Conservation (phyloP, 2,113 vertebrate species). For the Mirounga angustirostris region DNA sequence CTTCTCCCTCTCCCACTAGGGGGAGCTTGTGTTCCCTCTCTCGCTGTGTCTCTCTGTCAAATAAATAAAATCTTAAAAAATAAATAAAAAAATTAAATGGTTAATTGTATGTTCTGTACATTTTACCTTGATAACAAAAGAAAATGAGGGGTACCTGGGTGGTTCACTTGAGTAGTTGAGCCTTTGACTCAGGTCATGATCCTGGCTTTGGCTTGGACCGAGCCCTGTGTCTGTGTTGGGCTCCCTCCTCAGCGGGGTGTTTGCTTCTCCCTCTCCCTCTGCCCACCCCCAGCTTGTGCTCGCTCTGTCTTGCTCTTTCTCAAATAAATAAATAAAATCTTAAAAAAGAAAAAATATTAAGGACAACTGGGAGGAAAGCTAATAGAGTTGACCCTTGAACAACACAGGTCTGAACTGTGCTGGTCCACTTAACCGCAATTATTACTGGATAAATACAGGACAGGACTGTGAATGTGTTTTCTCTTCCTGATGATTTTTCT, state of each 20-base stretch:
- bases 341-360: background rate
- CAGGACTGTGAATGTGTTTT: background rate
- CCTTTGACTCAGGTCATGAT: background rate
- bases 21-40: too few relatives aligned
- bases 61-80: too few relatives aligned
- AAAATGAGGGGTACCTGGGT: background rate
- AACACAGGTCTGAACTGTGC: background rate
- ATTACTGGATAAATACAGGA: background rate
- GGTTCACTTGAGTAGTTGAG: background rate
- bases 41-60: too few relatives aligned
- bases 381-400: background rate
- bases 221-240: too few relatives aligned
- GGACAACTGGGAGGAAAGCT: background rate
- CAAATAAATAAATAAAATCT: background rate
- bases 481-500: background rate
- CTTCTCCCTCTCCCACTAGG: too few relatives aligned
- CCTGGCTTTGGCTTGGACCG: too few relatives aligned
- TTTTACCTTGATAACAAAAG: conserved; percentile 8
- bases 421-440: background rate
- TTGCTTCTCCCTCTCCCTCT: too few relatives aligned
- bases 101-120: background rate
- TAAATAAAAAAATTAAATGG: background rate
- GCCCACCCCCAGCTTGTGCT: too few relatives aligned
- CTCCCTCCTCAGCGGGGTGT: too few relatives aligned
- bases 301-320: background rate